Percentiles rank a stretch among this genome's conserved stretches.
These are phyloP conservation scores for Asteroscopus sphinx DNA, from an alignment of 2,888 invertebrate species.

Conservation along the genomic window DNA sequence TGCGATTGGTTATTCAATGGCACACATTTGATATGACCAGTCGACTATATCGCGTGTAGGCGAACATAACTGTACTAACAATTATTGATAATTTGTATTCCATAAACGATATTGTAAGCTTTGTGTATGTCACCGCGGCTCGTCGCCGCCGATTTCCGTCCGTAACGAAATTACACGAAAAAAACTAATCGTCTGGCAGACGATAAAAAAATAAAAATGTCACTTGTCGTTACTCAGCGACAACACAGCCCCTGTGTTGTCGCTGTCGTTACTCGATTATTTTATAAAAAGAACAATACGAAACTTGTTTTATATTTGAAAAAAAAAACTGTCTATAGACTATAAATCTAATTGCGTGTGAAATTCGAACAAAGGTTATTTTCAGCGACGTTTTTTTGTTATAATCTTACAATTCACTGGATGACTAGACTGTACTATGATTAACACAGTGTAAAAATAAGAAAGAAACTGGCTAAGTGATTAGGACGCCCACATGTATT, in stretches of 20 bases:
- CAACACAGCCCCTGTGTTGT: too few relatives aligned
- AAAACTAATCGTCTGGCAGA: conserved; percentile 35
- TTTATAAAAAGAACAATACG: conserved; percentile 18
- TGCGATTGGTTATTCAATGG: conserved; percentile 55
- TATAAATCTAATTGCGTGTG: conserved; percentile 34
- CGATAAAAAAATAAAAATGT: conserved; percentile 23
- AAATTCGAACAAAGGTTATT: conserved; percentile 44
- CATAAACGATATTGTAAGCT: conserved; percentile 62
- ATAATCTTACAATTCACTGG: conserved; percentile 11
- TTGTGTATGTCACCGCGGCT: conserved; percentile 56
- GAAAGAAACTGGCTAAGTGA: conserved; percentile 52
- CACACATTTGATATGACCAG: conserved; percentile 53
- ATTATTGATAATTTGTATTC: conserved; percentile 74
- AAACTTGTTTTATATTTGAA: conserved; percentile 24
- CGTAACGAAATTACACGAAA: conserved; percentile 39
- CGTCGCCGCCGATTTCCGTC: conserved; percentile 60
- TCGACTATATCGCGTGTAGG: conserved; percentile 57
- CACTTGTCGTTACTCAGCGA: conserved; percentile 4
- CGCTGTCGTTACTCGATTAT: conserved; percentile 6
- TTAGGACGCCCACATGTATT: conserved; percentile 62
- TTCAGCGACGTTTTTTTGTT: conserved; percentile 25
- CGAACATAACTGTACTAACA: conserved; percentile 67
- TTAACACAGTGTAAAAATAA: conserved; percentile 36
- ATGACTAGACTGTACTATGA: conserved; percentile 36
- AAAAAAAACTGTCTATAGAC: conserved; percentile 25